Evolutionary conservation across 2,888 invertebrate species (phyloP), one percentile per base, ranked within the genome.

Genomic region (Zygothrica quintamaculata): DNA sequence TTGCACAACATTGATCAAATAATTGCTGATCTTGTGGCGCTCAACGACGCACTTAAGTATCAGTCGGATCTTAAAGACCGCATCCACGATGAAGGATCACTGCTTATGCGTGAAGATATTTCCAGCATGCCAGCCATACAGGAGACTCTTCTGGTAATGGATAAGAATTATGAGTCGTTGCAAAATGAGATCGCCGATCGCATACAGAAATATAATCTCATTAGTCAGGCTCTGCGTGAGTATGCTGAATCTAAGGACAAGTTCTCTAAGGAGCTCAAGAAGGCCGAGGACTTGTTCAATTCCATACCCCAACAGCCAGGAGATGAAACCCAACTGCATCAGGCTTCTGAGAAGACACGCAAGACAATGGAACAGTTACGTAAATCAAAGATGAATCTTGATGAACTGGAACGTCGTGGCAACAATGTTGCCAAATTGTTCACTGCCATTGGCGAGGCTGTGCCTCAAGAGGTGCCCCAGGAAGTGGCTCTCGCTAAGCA

Each of bases 51-150:
- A 7, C 85, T 93, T 4, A 93, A 93, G 77, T 92, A 93, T 11
- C 94, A 94, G 93, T 74, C 84, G 0, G 91, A 92, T 3, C 91
- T 94, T 0, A 94, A 95, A 84, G 94, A 95, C 69, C 93, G 94
- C 71, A 92, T 97, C n/a, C 94, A 95, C 79, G 94, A 94, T 84
- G 95, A 96, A 92, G 97, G 96, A 0, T 92, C 95, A 52, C 93
- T 94, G 79, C 91, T 97, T 70, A 94, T 97, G 94, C 94, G 95
- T 87, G 95, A 96, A 91, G 95, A 98, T 91, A 94, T 96, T 84
- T 93, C 94, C 48, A 95, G 95, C 74, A 94, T 95, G 90, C 94
- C 95, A 0, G 93, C 94, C 0, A 94, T 97, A 61, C 97, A 97
- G 90, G 95, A 95, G 76, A 94, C 94, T 42, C 90, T 97, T 0